phyloP scores from a whole-genome alignment of 2,888 invertebrate genomes.

The Standfussiana lucernea region DNA sequence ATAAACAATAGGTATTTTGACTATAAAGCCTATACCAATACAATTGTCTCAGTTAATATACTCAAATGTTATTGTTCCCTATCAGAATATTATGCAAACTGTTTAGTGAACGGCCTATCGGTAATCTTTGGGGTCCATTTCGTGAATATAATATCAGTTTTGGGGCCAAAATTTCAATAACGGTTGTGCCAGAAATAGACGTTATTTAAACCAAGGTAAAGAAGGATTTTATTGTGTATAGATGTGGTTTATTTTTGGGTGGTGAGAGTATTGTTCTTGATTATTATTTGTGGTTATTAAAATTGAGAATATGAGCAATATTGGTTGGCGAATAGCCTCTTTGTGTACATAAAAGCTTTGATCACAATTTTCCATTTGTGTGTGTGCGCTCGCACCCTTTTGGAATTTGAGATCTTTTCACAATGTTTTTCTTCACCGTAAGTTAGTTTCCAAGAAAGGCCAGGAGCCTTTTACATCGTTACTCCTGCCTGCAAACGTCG shows the following conservation, averaged over 20 bases:
- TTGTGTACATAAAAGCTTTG: background rate
- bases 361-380: background rate
- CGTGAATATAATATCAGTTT: constrained; percentile 62
- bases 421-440: background rate
- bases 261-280: constrained; percentile 3
- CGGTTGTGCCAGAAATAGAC: constrained; percentile 32
- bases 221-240: background rate
- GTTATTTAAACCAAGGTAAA: constrained; percentile 38
- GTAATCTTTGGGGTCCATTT: constrained; percentile 64
- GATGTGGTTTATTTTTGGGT: background rate
- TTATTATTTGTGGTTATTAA: constrained; percentile 22
- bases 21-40: constrained; percentile 16
- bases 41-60: constrained; percentile 45
- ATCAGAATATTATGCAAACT: constrained; percentile 66
- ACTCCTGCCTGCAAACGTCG: background rate
- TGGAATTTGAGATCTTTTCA: background rate
- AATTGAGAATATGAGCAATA: background rate
- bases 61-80: constrained; percentile 52
- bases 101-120: constrained; percentile 53
- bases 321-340: background rate
- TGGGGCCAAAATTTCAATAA: constrained; percentile 60
- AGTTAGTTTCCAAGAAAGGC: background rate
- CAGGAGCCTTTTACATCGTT: background rate
- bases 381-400: background rate
- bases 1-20: background rate